phyloP scores from a whole-genome alignment of 2,797 vertebrate genomes.

The Myotis vivesi region DNA sequence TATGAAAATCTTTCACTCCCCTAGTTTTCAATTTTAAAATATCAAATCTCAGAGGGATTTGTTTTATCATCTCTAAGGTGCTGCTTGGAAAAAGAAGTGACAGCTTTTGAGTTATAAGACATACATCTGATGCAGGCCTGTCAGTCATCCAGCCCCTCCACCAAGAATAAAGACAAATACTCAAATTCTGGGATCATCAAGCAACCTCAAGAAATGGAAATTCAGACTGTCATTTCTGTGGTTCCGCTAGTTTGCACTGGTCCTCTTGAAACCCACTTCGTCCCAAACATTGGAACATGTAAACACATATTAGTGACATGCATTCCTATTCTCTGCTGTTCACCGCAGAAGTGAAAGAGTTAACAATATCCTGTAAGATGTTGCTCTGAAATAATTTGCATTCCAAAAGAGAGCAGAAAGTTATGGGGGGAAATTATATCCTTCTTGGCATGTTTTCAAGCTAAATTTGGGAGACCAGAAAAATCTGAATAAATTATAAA shows the following conservation, averaged over 20 bases:
- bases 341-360: conserved; percentile 5
- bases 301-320: neutral
- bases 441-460: conserved; percentile 54
- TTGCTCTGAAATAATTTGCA: conserved; percentile 51
- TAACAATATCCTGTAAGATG: neutral
- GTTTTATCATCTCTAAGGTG: conserved; percentile 48
- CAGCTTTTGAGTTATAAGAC: conserved; percentile 34
- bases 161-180: neutral
- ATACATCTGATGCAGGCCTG: neutral
- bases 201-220: neutral
- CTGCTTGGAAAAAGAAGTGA: conserved; percentile 31
- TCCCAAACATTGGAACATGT: neutral
- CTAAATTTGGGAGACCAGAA: conserved; percentile 67
- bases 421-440: conserved; percentile 43
- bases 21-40: conserved; percentile 34
- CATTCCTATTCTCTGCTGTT: neutral
- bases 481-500: conserved; percentile 70
- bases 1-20: conserved; percentile 27
- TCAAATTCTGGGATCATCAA: neutral
- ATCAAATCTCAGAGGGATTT: conserved; percentile 38
- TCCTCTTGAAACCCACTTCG: neutral
- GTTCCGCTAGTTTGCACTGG: neutral
- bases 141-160: neutral
- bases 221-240: neutral
- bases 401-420: conserved; percentile 57